Evolutionary conservation across 2,113 vertebrate genomes (phyloP).

Genomic region (Centrocercus urophasianus): DNA sequence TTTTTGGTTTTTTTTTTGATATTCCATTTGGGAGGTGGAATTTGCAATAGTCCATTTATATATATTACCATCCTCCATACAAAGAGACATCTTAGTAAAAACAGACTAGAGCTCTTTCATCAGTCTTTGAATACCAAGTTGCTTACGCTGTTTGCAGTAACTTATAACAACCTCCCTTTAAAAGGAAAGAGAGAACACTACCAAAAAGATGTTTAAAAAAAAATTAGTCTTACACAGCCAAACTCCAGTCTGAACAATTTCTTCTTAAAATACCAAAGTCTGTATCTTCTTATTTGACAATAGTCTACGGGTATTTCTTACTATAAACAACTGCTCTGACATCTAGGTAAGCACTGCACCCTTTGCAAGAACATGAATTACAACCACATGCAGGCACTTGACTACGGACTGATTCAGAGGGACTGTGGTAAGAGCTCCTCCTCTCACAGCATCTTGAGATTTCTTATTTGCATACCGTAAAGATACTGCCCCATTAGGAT

Average conservation of each 20-base stretch:
- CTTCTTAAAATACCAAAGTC: background rate
- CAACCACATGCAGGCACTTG: background rate
- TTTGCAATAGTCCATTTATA: background rate
- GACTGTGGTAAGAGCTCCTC: background rate
- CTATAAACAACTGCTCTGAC: background rate
- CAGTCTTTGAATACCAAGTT: background rate
- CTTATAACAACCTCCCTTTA: background rate
- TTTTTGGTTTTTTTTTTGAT: background rate
- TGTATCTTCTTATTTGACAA: background rate
- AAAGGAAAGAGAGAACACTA: background rate
- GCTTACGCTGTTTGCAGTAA: background rate
- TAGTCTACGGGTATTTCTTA: background rate
- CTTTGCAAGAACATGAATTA: background rate
- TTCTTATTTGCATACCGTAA: background rate
- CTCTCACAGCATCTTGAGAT: background rate
- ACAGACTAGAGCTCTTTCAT: background rate
- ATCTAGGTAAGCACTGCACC: background rate
- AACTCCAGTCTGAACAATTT: background rate
- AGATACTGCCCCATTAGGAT: background rate
- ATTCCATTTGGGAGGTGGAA: background rate
- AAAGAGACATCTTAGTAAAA: background rate
- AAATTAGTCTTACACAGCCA: background rate
- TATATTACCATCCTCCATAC: background rate
- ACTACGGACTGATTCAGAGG: background rate
- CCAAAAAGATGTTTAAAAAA: background rate